Evolutionary conservation across 2,113 vertebrate genomes (phyloP).

Genomic region (Chaetodon auriga): DNA sequence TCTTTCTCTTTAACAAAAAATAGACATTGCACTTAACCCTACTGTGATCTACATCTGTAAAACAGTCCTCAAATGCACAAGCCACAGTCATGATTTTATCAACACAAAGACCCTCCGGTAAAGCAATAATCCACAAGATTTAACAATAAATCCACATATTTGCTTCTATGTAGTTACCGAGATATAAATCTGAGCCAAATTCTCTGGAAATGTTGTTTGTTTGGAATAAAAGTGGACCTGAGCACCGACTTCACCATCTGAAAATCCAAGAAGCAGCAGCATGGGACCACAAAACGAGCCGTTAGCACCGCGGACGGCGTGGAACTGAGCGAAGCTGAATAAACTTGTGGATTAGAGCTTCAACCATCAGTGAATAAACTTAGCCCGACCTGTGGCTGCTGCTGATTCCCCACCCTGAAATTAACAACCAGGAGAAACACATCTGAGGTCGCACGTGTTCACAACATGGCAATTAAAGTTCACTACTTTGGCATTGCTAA

Average conservation of each 20-base stretch:
- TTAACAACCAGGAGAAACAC: neutral
- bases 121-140: constrained; percentile 20
- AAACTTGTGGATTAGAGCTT: constrained; percentile 19
- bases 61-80: neutral
- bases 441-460: constrained; percentile 1
- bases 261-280: neutral
- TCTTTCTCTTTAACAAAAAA: constrained; percentile 32
- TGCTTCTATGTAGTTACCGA: too few species aligned
- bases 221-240: neutral
- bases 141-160: neutral
- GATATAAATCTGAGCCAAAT: neutral
- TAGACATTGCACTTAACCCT: constrained; percentile 36
- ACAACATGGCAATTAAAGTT: neutral
- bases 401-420: neutral
- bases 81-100: neutral
- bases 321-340: neutral
- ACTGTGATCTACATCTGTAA: neutral
- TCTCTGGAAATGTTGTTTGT: neutral
- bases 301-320: neutral
- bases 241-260: neutral
- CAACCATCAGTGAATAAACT: neutral
- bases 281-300: neutral
- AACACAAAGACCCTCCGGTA: neutral
- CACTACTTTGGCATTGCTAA: constrained; percentile 43
- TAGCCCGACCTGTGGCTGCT: neutral